phyloP scores from a whole-genome alignment of 1,140 invertebrate species.

The Temnothorax curvispinosus region DNA sequence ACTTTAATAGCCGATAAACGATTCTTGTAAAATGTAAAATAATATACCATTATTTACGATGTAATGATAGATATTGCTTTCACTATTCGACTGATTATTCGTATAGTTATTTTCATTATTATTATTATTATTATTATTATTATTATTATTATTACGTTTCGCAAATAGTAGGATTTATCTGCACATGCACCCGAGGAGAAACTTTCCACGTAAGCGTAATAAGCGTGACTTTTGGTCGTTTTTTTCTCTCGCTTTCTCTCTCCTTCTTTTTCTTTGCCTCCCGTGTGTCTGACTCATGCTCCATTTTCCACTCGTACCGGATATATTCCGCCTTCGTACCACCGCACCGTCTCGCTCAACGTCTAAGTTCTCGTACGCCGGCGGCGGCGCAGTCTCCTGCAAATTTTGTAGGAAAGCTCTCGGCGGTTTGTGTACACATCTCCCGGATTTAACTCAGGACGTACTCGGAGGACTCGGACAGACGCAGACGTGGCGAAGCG shows the following conservation, averaged over 20 bases:
- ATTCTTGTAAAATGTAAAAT: not conserved
- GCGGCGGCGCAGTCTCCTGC: conserved; percentile 24
- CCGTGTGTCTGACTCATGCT: not conserved
- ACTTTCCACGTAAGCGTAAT: conserved; percentile 15
- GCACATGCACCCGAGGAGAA: not conserved
- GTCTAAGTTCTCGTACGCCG: conserved; percentile 31
- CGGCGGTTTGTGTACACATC: conserved; percentile 46
- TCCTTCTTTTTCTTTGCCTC: not conserved
- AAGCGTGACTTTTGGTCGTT: conserved; percentile 33
- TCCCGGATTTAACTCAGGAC: conserved; percentile 43
- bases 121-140: not conserved
- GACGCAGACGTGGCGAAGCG: conserved; percentile 46
- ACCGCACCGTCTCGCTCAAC: conserved; percentile 21
- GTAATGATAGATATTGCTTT: not conserved
- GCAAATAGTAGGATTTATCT: conserved; percentile 15
- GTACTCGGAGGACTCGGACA: conserved; percentile 17
- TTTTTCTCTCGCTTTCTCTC: not conserved
- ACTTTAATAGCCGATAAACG: not conserved
- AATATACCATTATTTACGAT: not conserved
- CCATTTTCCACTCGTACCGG: conserved; percentile 29
- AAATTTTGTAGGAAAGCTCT: conserved; percentile 53
- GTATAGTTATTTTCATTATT: not conserved
- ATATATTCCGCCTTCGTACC: conserved; percentile 34
- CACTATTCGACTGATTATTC: not conserved
- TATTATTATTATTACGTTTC: not conserved